Conservation (phyloP, 2,113 vertebrate genomes). For the Sisor rabdophorus region DNA sequence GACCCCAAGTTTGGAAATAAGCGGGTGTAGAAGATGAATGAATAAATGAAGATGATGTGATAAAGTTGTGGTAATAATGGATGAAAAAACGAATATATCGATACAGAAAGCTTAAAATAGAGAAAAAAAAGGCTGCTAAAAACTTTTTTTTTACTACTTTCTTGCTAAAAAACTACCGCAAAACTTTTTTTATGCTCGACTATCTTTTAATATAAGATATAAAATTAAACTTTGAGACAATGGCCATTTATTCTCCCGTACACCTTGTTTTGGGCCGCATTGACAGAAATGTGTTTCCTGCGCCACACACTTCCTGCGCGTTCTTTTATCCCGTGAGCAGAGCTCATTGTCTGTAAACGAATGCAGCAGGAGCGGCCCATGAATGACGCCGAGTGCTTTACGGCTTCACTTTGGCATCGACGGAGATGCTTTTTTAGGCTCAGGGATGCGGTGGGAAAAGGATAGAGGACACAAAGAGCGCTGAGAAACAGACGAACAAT, state of each 20-base stretch:
- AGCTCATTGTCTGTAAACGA: slow-evolving; percentile 62
- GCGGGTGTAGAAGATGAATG: too few species aligned
- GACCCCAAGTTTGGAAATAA: too few species aligned
- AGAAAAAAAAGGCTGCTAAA: too few species aligned
- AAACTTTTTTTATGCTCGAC: slow-evolving; percentile 1
- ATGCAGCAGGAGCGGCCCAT: slow-evolving; percentile 54
- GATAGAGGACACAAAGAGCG: slow-evolving; percentile 42
- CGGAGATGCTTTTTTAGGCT: slow-evolving; percentile 36
- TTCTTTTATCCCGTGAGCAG: slow-evolving; percentile 63
- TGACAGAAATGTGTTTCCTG: slow-evolving; percentile 41
- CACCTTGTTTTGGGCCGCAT: not conserved
- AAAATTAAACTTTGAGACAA: not conserved
- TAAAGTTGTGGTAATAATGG: too few species aligned
- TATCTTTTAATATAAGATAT: slow-evolving; percentile 3
- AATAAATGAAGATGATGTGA: too few species aligned
- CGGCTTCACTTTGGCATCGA: slow-evolving; percentile 65
- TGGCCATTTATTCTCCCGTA: not conserved
- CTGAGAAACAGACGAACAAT: slow-evolving; percentile 38
- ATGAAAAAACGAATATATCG: too few species aligned
- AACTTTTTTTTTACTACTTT: too few species aligned
- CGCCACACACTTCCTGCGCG: slow-evolving; percentile 11
- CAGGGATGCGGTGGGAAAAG: slow-evolving; percentile 47
- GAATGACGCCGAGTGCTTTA: slow-evolving; percentile 76
- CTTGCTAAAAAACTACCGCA: not conserved
- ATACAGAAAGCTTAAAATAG: too few species aligned